Base-by-base conservation (phyloP, 2,888 invertebrate species). In the Odontothrips loti region DNA sequence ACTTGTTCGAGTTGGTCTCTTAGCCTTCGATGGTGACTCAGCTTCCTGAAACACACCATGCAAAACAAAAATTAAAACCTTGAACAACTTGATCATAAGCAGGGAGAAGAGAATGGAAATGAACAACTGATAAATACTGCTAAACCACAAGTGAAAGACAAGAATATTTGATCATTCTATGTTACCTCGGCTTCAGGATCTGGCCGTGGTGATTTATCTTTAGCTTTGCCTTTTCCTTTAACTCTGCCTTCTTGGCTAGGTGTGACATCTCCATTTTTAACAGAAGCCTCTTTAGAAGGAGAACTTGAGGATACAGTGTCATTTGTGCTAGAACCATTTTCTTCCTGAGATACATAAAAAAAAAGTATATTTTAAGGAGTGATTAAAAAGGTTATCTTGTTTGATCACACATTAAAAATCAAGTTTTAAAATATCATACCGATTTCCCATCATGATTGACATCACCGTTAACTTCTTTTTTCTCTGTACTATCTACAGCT, bases 191-290 rank as follows among this genome's bases (percentile, higher is more conserved):
- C 63, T 47, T 81, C n/a, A 11, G 75, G 68, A 20, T 82, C 80
- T n/a, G 68, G 68, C 43, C 81, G 51, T 27, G 20, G 47, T 79
- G 48, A 51, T 63, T 75, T 58, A 81, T 80, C 78, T 81, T 80
- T 75, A 43, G 80, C 80, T 81, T 83, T 82, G 23, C 81, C 82
- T 81, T 84, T 84, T 63, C 84, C 83, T 80, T 83, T 83, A 20
- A 81, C 82, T 34, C 79, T 47, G 8, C 12, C 29, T 43, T 82
- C 82, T 79, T 82, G 81, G 12, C 81, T 68, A 27, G 79, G 79
- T n/a, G 80, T 51, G 63, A 48, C 79, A 10, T 79, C 79, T 20
- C 79, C 79, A 75, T 75, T 79, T 58, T 79, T 27, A 2, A 11
- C 48, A 23, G 47, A 34, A 79, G 34, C 34, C 34, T 81, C 81